These are phyloP conservation scores for Euwallacea fornicatus DNA, from an alignment of 1,140 invertebrate species.

Conservation along the genomic window DNA sequence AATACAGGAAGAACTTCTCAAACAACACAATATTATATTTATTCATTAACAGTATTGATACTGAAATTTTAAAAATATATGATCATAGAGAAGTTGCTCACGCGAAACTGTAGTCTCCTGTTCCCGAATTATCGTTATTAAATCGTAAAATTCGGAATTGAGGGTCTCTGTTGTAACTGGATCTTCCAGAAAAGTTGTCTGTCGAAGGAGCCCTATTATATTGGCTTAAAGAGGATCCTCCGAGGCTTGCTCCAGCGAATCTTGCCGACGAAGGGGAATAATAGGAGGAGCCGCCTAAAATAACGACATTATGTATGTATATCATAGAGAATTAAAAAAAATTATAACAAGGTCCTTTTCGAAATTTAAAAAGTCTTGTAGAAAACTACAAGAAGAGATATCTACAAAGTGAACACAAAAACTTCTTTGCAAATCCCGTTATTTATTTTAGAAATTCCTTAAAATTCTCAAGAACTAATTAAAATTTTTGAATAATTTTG, in stretches of 20 bases:
- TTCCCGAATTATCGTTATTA: conserved; percentile 53
- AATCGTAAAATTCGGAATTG: conserved; percentile 55
- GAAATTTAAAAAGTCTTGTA: too few species aligned
- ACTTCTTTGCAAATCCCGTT: not conserved
- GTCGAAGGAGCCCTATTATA: not conserved
- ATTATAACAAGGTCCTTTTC: not conserved
- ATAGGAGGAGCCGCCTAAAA: not conserved
- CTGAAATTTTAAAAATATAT: too few species aligned
- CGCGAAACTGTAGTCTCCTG: conserved; percentile 36
- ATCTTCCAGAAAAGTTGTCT: not conserved
- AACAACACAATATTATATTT: too few species aligned
- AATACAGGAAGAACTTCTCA: too few species aligned
- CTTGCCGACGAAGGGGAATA: conserved; percentile 5
- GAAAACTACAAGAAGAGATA: not conserved
- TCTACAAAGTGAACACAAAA: not conserved
- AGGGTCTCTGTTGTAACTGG: conserved; percentile 12
- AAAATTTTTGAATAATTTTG: too few species aligned
- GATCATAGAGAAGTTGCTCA: conserved; percentile 7
- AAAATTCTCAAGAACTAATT: too few species aligned
- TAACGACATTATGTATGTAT: not conserved
- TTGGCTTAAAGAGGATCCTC: not conserved
- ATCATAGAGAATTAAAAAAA: not conserved
- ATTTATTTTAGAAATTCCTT: conserved; percentile 9
- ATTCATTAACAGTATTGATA: too few species aligned
- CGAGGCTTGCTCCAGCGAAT: not conserved